Evolutionary conservation across 2,888 invertebrate species (phyloP), one percentile per base, ranked within the genome.

Genomic region (Scelioninae gen. 1): DNA sequence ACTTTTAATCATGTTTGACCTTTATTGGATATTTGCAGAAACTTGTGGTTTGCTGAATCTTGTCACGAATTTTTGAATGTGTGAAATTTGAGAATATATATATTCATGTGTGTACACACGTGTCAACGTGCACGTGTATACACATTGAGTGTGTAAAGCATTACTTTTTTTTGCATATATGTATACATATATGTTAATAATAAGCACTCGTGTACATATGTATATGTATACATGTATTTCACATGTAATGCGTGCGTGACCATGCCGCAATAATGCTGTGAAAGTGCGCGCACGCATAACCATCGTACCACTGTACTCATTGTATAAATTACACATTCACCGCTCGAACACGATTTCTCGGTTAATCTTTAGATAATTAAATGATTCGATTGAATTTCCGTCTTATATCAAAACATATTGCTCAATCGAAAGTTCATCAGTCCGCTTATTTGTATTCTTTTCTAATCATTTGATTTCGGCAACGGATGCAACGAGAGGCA

Each of bases 41-140:
- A 90, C 91, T 91, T 92, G 91, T 92, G 91, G 91, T 92, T 92
- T 91, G 92, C 91, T 91, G 90, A 91, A 91, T 91, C 91, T 92
- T 91, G 90, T 91, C 90, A 91, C 90, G 85, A 91, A 87, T 91
- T 91, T 90, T 91, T 91, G 90, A 91, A 91, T 92, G 91, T 91
- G 90, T 91, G 91, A 88, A 92, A 89, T 86, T 89, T 89, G 87
- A 89, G 88, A 88, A 87, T 84, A 86, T 85, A 85, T 85, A 86
- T 83, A 84, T 84, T 85, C 23, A 60, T 68, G 47, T 49, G 32
- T 53, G 58, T 75, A 43, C 40, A 71, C 58, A 51, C 43, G 51
- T 43, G 38, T 15, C 23, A n/a, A 31, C 47, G 76, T 55, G 60
- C 56, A 78, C 80, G 69, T 56, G 58, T 68, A 77, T 62, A 55